Evolutionary conservation across 2,113 vertebrate genomes (phyloP).

Genomic region (Henicopernis longicauda): DNA sequence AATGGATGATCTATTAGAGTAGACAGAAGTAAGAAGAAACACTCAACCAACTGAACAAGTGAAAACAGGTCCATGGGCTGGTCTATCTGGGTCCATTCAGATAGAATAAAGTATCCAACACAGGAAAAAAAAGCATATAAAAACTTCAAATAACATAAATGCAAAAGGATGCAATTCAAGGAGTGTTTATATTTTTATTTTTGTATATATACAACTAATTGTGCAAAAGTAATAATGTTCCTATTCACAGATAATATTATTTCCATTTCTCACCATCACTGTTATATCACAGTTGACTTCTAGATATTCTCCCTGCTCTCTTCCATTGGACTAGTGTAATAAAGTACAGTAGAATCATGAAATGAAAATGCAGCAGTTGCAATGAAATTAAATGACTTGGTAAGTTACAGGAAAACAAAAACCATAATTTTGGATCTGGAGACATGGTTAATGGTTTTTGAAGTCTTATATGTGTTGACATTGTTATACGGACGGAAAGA

Average conservation of each 20-base stretch:
- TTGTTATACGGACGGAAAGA: not conserved
- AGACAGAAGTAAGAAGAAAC: not conserved
- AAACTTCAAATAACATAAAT: not conserved
- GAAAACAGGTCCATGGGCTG: not conserved
- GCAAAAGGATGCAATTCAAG: not conserved
- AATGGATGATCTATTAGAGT: not conserved
- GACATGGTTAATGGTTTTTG: not conserved
- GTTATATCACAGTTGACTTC: not conserved
- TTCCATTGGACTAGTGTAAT: not conserved
- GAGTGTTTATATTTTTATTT: not conserved
- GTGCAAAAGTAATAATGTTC: not conserved
- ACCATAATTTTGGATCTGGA: not conserved
- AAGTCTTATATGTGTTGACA: not conserved
- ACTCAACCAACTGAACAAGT: not conserved
- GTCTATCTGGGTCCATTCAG: not conserved
- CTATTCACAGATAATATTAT: not conserved
- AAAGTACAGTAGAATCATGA: not conserved
- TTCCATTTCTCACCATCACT: not conserved
- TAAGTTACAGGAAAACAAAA: not conserved
- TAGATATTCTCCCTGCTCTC: not conserved
- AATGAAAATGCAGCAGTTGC: not conserved
- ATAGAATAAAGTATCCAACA: not conserved
- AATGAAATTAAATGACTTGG: not conserved
- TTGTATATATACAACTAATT: not conserved
- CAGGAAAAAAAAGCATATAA: not conserved